These are phyloP conservation scores for Diprion similis DNA, from an alignment of 1,140 invertebrate species.

Conservation along the genomic window DNA sequence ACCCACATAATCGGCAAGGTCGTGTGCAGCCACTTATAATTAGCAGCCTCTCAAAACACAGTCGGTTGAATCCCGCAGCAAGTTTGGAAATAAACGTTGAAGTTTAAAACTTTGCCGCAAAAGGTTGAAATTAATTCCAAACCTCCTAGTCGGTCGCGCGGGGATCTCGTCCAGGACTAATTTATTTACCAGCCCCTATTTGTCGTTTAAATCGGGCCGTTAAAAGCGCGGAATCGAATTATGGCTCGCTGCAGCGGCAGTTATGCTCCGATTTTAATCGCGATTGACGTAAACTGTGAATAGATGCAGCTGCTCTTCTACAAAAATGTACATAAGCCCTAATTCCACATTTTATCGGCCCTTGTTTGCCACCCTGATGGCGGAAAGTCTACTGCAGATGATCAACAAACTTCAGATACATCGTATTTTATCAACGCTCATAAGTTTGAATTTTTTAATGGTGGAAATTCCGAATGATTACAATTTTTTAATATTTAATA, in stretches of 20 bases:
- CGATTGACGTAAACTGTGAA: not conserved
- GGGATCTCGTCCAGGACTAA: not conserved
- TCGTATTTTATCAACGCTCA: too few relatives aligned
- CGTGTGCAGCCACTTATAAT: too few relatives aligned
- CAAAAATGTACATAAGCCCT: too few relatives aligned
- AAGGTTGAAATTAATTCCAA: not conserved
- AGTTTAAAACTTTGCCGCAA: not conserved
- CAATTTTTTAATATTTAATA: too few relatives aligned
- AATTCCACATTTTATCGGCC: too few relatives aligned
- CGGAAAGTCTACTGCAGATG: too few relatives aligned
- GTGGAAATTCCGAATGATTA: too few relatives aligned
- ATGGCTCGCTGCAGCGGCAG: not conserved
- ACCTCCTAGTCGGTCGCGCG: not conserved
- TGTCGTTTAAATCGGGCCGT: not conserved
- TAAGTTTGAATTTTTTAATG: too few relatives aligned
- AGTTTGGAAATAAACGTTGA: not conserved
- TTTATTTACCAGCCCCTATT: conserved; percentile 3
- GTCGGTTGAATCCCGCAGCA: not conserved
- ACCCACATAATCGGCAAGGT: too few relatives aligned
- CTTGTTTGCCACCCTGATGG: too few relatives aligned
- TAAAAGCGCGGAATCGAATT: not conserved
- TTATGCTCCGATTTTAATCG: not conserved
- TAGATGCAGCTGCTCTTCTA: too few relatives aligned
- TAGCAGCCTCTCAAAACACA: not conserved
- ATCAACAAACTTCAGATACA: too few relatives aligned